A percentile compares a stretch with the other conserved stretches of the same genome.
Evolutionary conservation across 2,113 vertebrate species (phyloP).

Genomic region (Scopus umbretta): DNA sequence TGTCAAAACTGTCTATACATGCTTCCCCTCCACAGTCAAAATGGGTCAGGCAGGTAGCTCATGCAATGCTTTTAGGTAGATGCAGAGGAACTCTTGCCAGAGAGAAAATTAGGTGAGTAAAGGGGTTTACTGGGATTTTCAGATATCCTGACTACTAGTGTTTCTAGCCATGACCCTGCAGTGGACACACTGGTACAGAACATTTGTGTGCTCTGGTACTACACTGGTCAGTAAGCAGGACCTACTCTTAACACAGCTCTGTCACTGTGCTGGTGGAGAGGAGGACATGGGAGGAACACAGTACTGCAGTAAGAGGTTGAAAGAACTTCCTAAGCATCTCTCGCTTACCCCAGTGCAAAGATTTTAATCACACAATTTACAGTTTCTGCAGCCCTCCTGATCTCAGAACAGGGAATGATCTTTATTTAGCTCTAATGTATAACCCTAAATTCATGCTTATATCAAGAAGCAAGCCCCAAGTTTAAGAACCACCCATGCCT

Average conservation of each 20-base stretch:
- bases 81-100: background rate
- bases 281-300: background rate
- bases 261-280: background rate
- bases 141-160: background rate
- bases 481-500: background rate
- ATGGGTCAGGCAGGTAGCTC: background rate
- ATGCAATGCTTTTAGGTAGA: background rate
- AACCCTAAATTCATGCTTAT: background rate
- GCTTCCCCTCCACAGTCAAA: background rate
- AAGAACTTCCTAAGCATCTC: background rate
- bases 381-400: background rate
- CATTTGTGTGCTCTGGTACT: background rate
- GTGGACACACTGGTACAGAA: background rate
- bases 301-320: background rate
- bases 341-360: background rate
- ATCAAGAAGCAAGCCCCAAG: background rate
- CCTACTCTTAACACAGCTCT: background rate
- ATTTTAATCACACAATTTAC: background rate
- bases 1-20: background rate
- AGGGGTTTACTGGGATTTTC: background rate
- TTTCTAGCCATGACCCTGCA: background rate
- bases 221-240: background rate
- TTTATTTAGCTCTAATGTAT: background rate
- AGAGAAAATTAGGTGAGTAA: background rate
- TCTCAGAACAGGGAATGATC: background rate